Percentiles rank a stretch among this genome's conserved stretches.
phyloP scores from a whole-genome alignment of 2,113 vertebrate genomes.

The Notarius lentiginosus region DNA sequence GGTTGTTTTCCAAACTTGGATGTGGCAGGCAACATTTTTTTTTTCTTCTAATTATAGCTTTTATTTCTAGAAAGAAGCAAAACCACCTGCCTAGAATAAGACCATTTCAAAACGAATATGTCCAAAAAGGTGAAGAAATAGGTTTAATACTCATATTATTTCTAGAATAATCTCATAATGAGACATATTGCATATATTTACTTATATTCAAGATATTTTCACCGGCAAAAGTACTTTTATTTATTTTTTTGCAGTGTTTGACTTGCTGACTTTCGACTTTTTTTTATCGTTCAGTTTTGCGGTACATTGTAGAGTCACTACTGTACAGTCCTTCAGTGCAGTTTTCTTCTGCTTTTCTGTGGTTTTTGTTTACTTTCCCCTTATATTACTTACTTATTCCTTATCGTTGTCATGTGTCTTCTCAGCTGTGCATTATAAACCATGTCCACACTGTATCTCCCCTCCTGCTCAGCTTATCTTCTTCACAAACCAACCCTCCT shows the following conservation, averaged over 20 bases:
- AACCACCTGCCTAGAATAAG: not conserved
- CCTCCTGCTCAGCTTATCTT: slow-evolving; percentile 59
- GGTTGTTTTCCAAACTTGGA: not conserved
- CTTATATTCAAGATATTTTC: not conserved
- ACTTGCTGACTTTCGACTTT: not conserved
- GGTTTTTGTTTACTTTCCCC: slow-evolving; percentile 29
- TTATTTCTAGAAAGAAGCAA: not conserved
- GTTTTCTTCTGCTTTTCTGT: slow-evolving; percentile 19
- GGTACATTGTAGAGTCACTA: not conserved
- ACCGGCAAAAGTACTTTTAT: not conserved
- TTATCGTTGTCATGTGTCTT: slow-evolving; percentile 18
- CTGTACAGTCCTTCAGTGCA: slow-evolving; percentile 1
- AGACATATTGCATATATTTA: not conserved
- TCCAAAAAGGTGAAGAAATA: not conserved
- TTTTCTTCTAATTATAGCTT: not conserved
- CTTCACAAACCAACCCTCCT: slow-evolving; percentile 59
- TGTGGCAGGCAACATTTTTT: not conserved
- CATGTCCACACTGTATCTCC: slow-evolving; percentile 56
- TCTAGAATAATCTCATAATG: not conserved
- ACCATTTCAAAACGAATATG: not conserved
- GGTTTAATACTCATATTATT: not conserved
- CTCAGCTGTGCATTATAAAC: slow-evolving; percentile 25
- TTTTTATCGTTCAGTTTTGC: not conserved
- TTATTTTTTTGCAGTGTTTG: not conserved
- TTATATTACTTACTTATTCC: slow-evolving; percentile 31